Evolutionary conservation across 2,888 invertebrate species (phyloP), one percentile per base, ranked within the genome.

Genomic region (Diaperis boleti): DNA sequence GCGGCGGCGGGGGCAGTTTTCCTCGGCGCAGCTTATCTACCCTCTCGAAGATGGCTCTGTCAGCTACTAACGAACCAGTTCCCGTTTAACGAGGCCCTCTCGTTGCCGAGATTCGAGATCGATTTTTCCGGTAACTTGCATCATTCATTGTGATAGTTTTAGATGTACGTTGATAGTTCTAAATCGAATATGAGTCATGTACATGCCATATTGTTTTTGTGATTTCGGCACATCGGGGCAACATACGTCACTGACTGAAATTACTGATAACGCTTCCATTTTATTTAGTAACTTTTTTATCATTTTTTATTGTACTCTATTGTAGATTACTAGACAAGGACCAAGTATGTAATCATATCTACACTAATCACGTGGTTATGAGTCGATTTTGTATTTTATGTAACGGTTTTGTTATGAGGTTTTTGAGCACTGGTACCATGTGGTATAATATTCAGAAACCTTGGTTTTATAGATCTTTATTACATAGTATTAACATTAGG

Each of bases 11-110:
- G 80, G 86, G 89, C 76, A 88, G 88, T 78, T 92, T 92, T 86
- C 91, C 92, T 78, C 88, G 92, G 76, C 89, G 91, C 83, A 90
- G 91, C 83, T 85, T 92, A 78, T 90, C 92, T 77, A 87, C 92
- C 78, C 85, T 92, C 74, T 89, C 89, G 76, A 92, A 91, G 85
- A 90, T 91, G 89, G 88, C 92, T 75, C 73, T 82, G 67, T 81
- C 81, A 59, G 79, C 82, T 67, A 79, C 75, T 73, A 74, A 67
- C 64, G 81, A 81, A 61, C 80, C 80, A 62, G 73, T 80, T 63
- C 77, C 80, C 35, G 74, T 79, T 50, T 80, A 77, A 74, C 56
- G 60, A 45, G 29, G 41, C 17, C 1, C 10, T 50, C 10, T 33
- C 14, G n/a, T 55, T 56, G 22, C 55, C 64, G 18, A 52, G 37